Evolutionary conservation across 2,113 vertebrate species (phyloP).

Genomic region (Galeopterus variegatus): DNA sequence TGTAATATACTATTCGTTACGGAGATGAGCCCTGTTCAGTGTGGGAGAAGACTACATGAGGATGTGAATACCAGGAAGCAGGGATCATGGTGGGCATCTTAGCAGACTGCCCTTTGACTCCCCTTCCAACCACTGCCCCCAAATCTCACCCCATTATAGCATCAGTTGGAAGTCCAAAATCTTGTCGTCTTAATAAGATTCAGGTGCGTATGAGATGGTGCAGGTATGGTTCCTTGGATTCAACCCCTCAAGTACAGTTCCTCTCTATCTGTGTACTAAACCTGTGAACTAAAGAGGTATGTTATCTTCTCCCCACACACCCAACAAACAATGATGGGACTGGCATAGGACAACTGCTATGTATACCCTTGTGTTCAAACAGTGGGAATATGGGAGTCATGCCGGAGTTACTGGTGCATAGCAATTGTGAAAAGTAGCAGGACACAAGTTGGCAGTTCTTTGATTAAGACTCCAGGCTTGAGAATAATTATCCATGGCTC

Average conservation of each 20-base stretch:
- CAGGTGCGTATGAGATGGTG: background rate
- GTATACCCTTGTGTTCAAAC: background rate
- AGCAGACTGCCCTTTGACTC: background rate
- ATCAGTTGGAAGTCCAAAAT: background rate
- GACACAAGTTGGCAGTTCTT: background rate
- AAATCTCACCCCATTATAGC: background rate
- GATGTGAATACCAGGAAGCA: background rate
- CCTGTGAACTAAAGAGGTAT: background rate
- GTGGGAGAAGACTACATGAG: background rate
- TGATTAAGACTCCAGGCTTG: background rate
- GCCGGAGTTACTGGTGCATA: background rate
- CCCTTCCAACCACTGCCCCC: no score
- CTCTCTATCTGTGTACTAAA: background rate
- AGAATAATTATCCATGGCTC: background rate
- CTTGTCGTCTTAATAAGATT: background rate
- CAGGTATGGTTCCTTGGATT: background rate
- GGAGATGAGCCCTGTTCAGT: background rate
- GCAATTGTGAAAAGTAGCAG: background rate
- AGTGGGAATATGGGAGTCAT: background rate
- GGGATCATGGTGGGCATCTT: background rate
- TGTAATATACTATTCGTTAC: background rate
- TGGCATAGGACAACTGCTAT: background rate
- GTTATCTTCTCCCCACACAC: background rate
- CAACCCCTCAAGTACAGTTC: background rate
- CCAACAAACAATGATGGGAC: background rate